Conservation (phyloP, 2,113 vertebrate genomes). For the Esox niger region DNA sequence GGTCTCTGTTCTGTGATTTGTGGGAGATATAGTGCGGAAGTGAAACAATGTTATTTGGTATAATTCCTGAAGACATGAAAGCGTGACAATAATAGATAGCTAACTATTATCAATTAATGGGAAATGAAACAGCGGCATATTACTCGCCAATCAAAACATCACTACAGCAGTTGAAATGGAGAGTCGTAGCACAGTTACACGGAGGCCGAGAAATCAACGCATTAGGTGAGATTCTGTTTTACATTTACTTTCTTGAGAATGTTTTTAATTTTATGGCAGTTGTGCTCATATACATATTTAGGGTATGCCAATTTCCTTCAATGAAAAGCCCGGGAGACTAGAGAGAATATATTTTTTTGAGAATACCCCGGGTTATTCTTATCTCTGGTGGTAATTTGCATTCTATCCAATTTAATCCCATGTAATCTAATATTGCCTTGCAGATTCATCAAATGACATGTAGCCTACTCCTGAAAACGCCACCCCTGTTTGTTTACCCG, state of each 20-base stretch:
- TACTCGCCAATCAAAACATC: neutral
- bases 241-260: neutral
- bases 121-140: neutral
- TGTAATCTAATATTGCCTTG: slow-evolving; percentile 5
- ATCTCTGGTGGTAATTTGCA: too few species aligned
- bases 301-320: too few species aligned
- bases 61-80: neutral
- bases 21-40: neutral
- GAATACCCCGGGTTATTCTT: too few species aligned
- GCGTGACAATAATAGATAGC: too few species aligned
- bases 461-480: neutral
- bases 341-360: too few species aligned
- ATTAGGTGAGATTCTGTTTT: neutral
- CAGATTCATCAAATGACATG: slow-evolving; percentile 20
- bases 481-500: neutral
- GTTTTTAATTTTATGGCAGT: too few species aligned
- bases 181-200: neutral
- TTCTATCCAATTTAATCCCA: neutral
- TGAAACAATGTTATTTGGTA: neutral
- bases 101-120: too few species aligned
- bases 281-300: too few species aligned
- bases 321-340: too few species aligned
- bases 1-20: neutral
- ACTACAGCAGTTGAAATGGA: neutral
- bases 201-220: neutral